These are phyloP conservation scores for Drosophila subobscura DNA, from an alignment of 1,140 invertebrate genomes.

Conservation along the genomic window DNA sequence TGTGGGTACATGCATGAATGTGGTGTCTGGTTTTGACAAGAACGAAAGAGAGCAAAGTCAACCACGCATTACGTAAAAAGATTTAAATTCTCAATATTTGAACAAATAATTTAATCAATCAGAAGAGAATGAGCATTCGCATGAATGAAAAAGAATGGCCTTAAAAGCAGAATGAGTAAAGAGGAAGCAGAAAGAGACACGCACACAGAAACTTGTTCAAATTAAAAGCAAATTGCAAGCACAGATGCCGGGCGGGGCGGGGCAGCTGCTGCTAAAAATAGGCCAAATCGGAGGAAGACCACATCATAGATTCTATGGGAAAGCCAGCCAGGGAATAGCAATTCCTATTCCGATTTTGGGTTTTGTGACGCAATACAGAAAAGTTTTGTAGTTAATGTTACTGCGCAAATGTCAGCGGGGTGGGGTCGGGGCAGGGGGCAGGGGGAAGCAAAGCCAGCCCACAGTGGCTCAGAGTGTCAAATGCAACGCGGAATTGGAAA, in stretches of 20 bases:
- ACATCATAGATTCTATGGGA: slow-evolving; percentile 10
- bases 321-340: background rate
- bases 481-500: slow-evolving; percentile 38
- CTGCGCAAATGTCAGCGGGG: slow-evolving; percentile 63
- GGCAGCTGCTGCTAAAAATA: slow-evolving; percentile 37
- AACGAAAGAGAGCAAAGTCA: slow-evolving; percentile 39
- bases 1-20: slow-evolving; percentile 17
- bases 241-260: slow-evolving; percentile 15
- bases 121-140: slow-evolving; percentile 13
- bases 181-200: slow-evolving; percentile 35
- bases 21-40: slow-evolving; percentile 2
- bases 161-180: slow-evolving; percentile 38
- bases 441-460: slow-evolving; percentile 29
- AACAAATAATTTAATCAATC: slow-evolving; percentile 19
- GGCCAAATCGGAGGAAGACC: slow-evolving; percentile 18
- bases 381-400: slow-evolving; percentile 68
- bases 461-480: slow-evolving; percentile 24
- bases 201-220: slow-evolving; percentile 23
- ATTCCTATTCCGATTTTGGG: slow-evolving; percentile 22
- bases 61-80: slow-evolving; percentile 40
- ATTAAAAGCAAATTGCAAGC: slow-evolving; percentile 38
- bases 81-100: slow-evolving; percentile 12
- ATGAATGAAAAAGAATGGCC: slow-evolving; percentile 23
- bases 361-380: slow-evolving; percentile 72
- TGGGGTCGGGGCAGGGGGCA: slow-evolving; percentile 15